phyloP scores from a whole-genome alignment of 2,113 vertebrate species.

The Oreotragus oreotragus region DNA sequence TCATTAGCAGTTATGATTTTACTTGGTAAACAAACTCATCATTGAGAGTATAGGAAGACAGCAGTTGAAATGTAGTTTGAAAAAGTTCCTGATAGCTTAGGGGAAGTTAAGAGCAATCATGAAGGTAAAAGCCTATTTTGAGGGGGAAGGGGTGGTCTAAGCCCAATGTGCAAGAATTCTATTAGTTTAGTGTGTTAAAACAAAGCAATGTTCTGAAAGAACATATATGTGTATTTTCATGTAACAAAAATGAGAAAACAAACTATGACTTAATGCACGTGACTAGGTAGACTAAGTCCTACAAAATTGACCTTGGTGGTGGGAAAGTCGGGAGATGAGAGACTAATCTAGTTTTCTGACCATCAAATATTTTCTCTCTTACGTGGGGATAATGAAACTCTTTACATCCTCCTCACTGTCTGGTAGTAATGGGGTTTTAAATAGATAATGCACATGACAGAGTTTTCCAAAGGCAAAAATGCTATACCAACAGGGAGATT shows the following conservation, averaged over 20 bases:
- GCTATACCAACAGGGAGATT: neutral
- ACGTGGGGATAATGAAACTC: neutral
- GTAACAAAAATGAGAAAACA: neutral
- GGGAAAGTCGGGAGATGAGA: neutral
- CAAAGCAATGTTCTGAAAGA: neutral
- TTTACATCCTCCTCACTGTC: neutral
- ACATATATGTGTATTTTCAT: neutral
- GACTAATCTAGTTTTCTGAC: neutral
- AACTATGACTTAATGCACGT: neutral
- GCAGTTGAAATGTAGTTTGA: neutral
- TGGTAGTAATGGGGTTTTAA: neutral
- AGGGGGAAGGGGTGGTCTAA: fast-evolving
- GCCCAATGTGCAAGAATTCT: neutral
- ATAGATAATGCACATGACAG: neutral
- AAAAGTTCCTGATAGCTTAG: neutral
- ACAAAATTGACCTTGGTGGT: neutral
- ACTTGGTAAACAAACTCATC: neutral
- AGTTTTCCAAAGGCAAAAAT: neutral
- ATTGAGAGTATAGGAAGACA: neutral
- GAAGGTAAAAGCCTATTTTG: neutral
- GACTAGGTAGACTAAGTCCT: neutral
- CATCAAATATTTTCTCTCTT: neutral
- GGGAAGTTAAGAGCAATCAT: neutral
- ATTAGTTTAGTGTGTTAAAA: neutral
- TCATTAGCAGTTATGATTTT: neutral